Evolutionary conservation across 2,113 vertebrate genomes (phyloP), one percentile per base, ranked within the genome.

Genomic region (Tachysurus fulvidraco): DNA sequence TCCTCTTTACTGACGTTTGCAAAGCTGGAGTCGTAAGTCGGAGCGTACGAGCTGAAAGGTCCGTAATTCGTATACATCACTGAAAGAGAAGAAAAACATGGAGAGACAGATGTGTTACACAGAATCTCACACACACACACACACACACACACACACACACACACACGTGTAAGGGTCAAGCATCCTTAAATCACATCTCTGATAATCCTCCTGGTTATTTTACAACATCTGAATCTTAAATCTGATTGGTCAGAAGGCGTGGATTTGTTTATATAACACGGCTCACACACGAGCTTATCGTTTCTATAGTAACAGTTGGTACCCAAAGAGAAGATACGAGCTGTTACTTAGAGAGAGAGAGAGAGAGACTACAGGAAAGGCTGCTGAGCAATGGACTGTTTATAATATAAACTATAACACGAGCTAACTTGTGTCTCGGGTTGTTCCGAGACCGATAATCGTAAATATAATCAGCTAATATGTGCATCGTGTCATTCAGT

Each of bases 1-100:
- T 99, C 97, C 4, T 99, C 97, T 89, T 99, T 99, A 93, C 97
- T 96, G 92, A 99, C 92, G 90, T 98, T 99, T 90, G 98, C 95
- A 88, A 99, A 99, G 0, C 97, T 99, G 21, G 98, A 99, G 93
- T 99, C 98, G 0, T 98, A 99, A 0, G 96, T 93, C 11, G 98
- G 98, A 0, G 97, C 98, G 0, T 97, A 98, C 81, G 98, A 98
- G 89, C 96, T 98, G 89, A 95, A 99, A 4, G 98, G 98, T 41
- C 98, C 97, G 0, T 98, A 99, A 93, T 96, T 99, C 94, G 99
- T 93, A 93, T 99, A 99, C 11, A 95, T 92, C 92, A 99, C 98
- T 99, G 92, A 57, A 65, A 89, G 84, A 30, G 59, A 41, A 83
- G 0, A 0, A 50, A 81, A 54, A 36, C 6, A 46, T 28, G 8